Conservation (phyloP, 2,113 vertebrate genomes). For the Mobula hypostoma region DNA sequence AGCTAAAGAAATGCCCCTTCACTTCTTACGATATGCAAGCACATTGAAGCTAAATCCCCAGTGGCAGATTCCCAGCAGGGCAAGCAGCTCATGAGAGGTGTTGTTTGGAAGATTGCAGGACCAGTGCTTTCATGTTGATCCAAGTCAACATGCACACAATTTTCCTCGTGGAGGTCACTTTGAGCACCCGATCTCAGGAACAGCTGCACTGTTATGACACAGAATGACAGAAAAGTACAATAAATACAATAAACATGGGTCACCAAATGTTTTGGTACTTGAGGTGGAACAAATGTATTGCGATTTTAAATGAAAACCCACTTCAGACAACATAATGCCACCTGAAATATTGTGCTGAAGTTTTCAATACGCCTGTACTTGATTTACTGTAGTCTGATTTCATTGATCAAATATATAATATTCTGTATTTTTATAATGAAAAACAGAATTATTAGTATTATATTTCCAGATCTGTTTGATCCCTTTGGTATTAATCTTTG, state of each 20-base stretch:
- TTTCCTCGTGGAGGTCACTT: background rate
- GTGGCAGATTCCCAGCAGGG: background rate
- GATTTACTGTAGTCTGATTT: background rate
- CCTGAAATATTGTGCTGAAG: background rate
- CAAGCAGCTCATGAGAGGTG: background rate
- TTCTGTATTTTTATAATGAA: too few species aligned
- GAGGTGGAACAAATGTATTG: background rate
- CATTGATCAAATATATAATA: too few species aligned
- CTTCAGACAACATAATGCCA: background rate
- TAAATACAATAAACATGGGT: background rate
- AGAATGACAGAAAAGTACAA: background rate
- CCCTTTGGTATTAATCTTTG: background rate
- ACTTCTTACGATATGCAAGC: background rate
- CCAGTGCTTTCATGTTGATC: background rate
- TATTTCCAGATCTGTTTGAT: background rate
- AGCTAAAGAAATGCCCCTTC: too few species aligned
- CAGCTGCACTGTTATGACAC: background rate
- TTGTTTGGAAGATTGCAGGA: background rate
- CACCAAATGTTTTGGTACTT: background rate
- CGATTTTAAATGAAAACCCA: background rate
- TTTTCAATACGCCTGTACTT: background rate
- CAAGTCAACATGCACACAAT: background rate
- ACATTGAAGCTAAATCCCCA: background rate
- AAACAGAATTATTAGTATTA: background rate
- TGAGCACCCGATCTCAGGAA: background rate